Evolutionary conservation across 2,888 invertebrate species (phyloP), one percentile per base, ranked within the genome.

Genomic region (Steinernema hermaphroditum): DNA sequence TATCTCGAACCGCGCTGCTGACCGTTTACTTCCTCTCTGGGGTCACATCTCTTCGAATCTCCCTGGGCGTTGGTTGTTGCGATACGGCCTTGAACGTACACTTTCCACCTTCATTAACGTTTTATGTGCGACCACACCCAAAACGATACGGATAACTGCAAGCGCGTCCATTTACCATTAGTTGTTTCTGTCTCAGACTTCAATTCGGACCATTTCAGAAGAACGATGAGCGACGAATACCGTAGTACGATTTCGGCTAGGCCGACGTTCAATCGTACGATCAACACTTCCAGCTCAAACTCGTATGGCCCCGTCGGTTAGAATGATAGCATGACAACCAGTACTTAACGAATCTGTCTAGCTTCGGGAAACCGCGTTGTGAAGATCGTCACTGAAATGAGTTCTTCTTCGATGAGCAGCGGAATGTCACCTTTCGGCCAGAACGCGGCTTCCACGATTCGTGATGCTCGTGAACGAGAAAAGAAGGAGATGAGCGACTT

Each of bases 401-500:
- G 72, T 29, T 74, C 75, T 0, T 73, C 80, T 14, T 77, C 80
- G 29, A 62, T 62, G 62, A 77, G 77, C 68, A 75, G 74, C 29
- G 62, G 50, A 32, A 71, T 78, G 29, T 83, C 83, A 6, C 83
- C 83, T 49, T 82, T 82, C 70, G 78, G 79, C 14, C 77, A 80
- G 44, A 81, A 83, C 49, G 88, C 88, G 2, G 87, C 80, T 71
- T 83, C 83, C 34, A 87, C 88, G 24, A 87, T 88, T 75, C 80
- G 83, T 69, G 83, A 83, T 70, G 81, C 81, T 50, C 82, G 89
- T 50, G 88, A 87, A 75, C 84, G 83, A 72, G 89, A 89, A 82
- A 89, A 88, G 86, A 88, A 88, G 78, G 89, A 89, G 78, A 87
- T 89, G 87, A 87, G 87, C 79, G 88, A 89, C 75, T 81, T 89